These are phyloP conservation scores for Camponotus fellah DNA, from an alignment of 2,888 invertebrate genomes.

Conservation along the genomic window DNA sequence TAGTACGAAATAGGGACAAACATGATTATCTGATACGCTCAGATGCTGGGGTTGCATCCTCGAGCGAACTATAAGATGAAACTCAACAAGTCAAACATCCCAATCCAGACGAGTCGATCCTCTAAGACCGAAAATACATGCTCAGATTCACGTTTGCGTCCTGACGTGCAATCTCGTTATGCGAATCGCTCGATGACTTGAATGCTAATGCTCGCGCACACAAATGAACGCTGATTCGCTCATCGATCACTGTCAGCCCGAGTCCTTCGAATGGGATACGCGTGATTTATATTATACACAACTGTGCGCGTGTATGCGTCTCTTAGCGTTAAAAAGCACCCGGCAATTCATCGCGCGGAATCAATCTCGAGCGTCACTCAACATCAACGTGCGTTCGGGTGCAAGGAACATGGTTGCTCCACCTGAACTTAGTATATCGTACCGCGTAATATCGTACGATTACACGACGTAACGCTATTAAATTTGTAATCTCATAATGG, in stretches of 20 bases:
- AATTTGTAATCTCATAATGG: conserved; percentile 23
- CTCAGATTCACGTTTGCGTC: conserved; percentile 28
- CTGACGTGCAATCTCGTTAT: conserved; percentile 66
- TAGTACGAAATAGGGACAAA: background rate
- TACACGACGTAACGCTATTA: background rate
- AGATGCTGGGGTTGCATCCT: background rate
- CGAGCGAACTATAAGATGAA: background rate
- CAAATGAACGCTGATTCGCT: conserved; percentile 40
- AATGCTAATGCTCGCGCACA: conserved; percentile 63
- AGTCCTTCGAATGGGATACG: conserved; percentile 55
- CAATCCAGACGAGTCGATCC: background rate
- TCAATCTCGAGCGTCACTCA: conserved; percentile 25
- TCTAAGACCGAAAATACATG: background rate
- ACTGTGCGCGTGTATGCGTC: background rate
- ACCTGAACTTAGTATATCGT: background rate
- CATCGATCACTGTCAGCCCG: conserved; percentile 69
- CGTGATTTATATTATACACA: conserved; percentile 61
- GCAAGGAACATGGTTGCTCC: background rate
- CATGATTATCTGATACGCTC: background rate
- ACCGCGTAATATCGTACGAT: background rate
- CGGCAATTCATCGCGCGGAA: conserved; percentile 21
- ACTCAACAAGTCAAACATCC: background rate
- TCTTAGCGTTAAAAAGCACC: conserved; percentile 16
- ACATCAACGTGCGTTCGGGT: background rate
- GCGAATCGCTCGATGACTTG: conserved; percentile 66